These are phyloP conservation scores for Eumeta japonica DNA, from an alignment of 1,140 invertebrate species.

Conservation along the genomic window DNA sequence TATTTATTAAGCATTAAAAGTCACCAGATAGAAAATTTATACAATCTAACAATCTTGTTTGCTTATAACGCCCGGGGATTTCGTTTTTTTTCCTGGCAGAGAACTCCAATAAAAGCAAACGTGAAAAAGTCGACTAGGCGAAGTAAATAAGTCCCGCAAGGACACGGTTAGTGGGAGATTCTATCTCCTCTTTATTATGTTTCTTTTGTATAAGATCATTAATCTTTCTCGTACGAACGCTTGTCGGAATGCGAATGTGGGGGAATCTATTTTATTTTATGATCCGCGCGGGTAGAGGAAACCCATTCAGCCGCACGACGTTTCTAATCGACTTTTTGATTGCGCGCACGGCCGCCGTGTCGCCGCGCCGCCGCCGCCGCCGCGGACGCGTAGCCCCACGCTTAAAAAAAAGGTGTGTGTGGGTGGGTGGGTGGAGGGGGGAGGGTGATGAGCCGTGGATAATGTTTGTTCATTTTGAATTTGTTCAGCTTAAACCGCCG, in stretches of 20 bases:
- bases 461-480: too few relatives aligned
- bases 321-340: conserved; percentile 58
- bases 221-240: conserved; percentile 57
- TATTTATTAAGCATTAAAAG: too few relatives aligned
- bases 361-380: conserved; percentile 13
- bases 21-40: too few relatives aligned
- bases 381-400: too few relatives aligned
- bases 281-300: conserved; percentile 48
- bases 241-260: conserved; percentile 57
- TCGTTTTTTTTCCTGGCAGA: conserved; percentile 17
- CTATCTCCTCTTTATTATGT: conserved; percentile 57
- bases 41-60: too few relatives aligned
- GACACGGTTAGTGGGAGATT: conserved; percentile 56
- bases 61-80: too few relatives aligned
- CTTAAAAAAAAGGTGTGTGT: too few relatives aligned
- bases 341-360: conserved; percentile 40
- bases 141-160: conserved; percentile 55
- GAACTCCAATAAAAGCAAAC: conserved; percentile 38
- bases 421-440: too few relatives aligned
- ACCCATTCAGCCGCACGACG: conserved; percentile 50
- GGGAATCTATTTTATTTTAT: conserved; percentile 58
- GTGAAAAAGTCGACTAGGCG: conserved; percentile 42
- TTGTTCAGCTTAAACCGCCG: too few relatives aligned
- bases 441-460: too few relatives aligned
- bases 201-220: conserved; percentile 54